Evolutionary conservation across 2,888 invertebrate species (phyloP).

Genomic region (Pogonocherus hispidulus): DNA sequence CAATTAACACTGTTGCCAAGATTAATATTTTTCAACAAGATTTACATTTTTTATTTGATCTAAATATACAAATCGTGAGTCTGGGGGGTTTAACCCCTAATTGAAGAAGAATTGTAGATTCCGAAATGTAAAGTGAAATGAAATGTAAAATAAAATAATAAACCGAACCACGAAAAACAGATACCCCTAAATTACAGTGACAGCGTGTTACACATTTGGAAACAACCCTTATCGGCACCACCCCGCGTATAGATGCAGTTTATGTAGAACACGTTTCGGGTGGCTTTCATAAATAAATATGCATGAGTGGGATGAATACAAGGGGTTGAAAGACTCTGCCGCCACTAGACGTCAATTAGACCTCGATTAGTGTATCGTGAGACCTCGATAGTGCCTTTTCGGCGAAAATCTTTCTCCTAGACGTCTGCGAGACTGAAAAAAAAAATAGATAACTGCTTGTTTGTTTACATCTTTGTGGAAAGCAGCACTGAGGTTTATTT

Average conservation of each 20-base stretch:
- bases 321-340: constrained; percentile 56
- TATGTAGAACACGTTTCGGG: constrained; percentile 55
- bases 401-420: constrained; percentile 45
- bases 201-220: constrained; percentile 45
- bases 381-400: too few species aligned
- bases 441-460: constrained; percentile 17
- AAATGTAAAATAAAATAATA: neutral
- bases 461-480: constrained; percentile 19
- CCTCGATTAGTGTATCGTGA: constrained; percentile 46
- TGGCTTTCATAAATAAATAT: constrained; percentile 60
- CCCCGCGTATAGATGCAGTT: constrained; percentile 48
- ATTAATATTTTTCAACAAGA: too few species aligned
- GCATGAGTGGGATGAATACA: constrained; percentile 60
- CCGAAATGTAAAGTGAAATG: neutral
- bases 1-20: too few species aligned
- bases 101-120: too few species aligned
- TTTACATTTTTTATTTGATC: too few species aligned
- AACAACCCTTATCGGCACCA: constrained; percentile 51
- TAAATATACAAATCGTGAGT: too few species aligned
- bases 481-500: constrained; percentile 6
- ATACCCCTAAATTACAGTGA: constrained; percentile 2
- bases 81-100: too few species aligned
- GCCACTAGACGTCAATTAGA: constrained; percentile 55
- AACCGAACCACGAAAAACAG: constrained; percentile 1
- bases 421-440: constrained; percentile 37